Evolutionary conservation across 2,113 vertebrate species (phyloP).

Genomic region (Phalacrocorax brasilianus): DNA sequence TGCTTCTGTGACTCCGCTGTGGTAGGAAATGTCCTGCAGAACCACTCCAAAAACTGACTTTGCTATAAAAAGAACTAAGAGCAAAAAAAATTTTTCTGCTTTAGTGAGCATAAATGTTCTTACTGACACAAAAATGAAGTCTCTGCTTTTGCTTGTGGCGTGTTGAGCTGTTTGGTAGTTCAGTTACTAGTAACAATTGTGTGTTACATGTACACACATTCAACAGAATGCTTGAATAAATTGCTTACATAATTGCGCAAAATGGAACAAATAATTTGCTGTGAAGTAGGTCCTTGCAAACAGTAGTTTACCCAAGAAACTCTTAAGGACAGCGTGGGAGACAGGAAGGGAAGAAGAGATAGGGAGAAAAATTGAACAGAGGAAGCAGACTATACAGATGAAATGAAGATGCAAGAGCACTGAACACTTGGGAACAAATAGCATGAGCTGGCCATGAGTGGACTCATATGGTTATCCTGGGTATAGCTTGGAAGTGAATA

Average conservation of each 20-base stretch:
- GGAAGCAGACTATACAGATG: not conserved
- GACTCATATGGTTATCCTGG: not conserved
- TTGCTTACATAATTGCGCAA: constrained; percentile 15
- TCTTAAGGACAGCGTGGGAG: not conserved
- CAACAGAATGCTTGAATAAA: constrained; percentile 23
- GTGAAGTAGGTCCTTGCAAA: constrained; percentile 10
- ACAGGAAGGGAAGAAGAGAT: not conserved
- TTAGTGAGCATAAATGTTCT: not conserved
- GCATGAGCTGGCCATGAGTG: not conserved
- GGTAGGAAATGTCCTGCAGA: not conserved
- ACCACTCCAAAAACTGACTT: not conserved
- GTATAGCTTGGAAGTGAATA: not conserved
- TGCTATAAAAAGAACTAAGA: not conserved
- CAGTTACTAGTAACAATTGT: constrained; percentile 1
- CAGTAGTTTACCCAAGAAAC: constrained; percentile 37
- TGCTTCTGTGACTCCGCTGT: not conserved
- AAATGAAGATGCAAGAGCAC: not conserved
- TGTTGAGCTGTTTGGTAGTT: constrained; percentile 15
- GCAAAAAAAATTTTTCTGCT: not conserved
- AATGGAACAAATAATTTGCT: not conserved
- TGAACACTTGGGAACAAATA: accelerated
- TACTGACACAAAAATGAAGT: not conserved
- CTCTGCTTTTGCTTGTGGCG: not conserved
- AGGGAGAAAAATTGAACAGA: not conserved
- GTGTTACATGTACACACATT: not conserved